Evolutionary conservation across 1,140 invertebrate species (phyloP), one percentile per base, ranked within the genome.

Genomic region (Scaptomyza graminum): DNA sequence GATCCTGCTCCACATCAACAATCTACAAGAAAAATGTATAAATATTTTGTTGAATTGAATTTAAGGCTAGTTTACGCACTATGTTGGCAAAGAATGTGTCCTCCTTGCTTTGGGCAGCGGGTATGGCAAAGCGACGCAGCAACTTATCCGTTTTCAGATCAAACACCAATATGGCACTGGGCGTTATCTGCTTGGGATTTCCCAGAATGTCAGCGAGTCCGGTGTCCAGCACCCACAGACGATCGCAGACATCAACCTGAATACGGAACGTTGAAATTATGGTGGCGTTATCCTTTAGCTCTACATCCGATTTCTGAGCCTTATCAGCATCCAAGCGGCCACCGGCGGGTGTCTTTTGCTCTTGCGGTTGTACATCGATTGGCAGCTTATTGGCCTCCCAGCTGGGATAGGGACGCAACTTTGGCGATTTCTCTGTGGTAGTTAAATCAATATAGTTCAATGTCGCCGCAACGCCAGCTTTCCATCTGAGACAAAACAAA

Each of bases 181-280:
- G 93, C 8, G 94, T 93, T n/a, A 94, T 85, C 71, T 94, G 93
- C 63, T 94, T 93, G 37, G 92, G 91, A 56, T 88, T 90, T 37
- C 93, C 95, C 44, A 95, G 91, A 88, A 96, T 95, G 90, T 96
- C 95, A 63, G 94, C 94, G 25, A 95, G 82, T n/a, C 95, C 95
- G 9, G 94, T 94, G 87, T 96, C 95, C 81, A 96, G 92, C 25
- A 95, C 95, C 95, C 96, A 96, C 8, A 96, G 92, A 50, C 95
- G 93, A 88, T 95, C 95, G 72, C 95, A 96, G 1, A 92, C 92
- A 89, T 96, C 95, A 12, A 95, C 93, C 69, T 90, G 93, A 8
- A 94, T 90, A 62, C 95, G 93, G 79, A 95, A 95, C 2, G 95
- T 94, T n/a, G 93, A 95, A 43, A 95, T 92, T 11, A 95, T 94